A percentile compares a stretch with the other conserved stretches of the same genome.
Evolutionary conservation across 2,797 vertebrate species (phyloP).

Genomic region (Falco biarmicus): DNA sequence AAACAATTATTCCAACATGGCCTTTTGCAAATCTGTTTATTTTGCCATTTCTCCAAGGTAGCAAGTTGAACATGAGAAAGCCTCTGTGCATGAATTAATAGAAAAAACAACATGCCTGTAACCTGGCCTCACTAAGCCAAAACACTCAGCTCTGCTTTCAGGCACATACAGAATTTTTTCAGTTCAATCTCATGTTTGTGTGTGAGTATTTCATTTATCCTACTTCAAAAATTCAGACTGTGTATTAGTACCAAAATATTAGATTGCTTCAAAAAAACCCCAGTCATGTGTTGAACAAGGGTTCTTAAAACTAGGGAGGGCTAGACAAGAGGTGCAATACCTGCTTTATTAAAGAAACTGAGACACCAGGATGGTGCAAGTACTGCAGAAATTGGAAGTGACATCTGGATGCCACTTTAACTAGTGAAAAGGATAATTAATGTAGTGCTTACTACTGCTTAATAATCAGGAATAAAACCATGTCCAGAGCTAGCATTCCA

Average conservation of each 20-base stretch:
- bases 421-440: not conserved
- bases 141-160: not conserved
- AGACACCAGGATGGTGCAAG: not conserved
- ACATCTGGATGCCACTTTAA: not conserved
- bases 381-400: not conserved
- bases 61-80: not conserved
- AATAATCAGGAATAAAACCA: not conserved
- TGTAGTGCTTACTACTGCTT: not conserved
- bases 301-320: not conserved
- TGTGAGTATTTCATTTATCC: not conserved
- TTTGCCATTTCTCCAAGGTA: not conserved
- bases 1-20: not conserved
- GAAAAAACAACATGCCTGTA: not conserved
- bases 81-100: not conserved
- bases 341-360: constrained; percentile 14
- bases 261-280: not conserved
- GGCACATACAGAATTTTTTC: constrained; percentile 6
- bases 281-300: not conserved
- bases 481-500: not conserved
- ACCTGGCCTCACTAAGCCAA: not conserved
- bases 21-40: not conserved
- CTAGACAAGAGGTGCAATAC: not conserved
- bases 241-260: not conserved
- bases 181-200: not conserved
- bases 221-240: not conserved